Evolutionary conservation across 2,797 vertebrate species (phyloP), one percentile per base, ranked within the genome.

Genomic region (Micropoecilia bifurca): DNA sequence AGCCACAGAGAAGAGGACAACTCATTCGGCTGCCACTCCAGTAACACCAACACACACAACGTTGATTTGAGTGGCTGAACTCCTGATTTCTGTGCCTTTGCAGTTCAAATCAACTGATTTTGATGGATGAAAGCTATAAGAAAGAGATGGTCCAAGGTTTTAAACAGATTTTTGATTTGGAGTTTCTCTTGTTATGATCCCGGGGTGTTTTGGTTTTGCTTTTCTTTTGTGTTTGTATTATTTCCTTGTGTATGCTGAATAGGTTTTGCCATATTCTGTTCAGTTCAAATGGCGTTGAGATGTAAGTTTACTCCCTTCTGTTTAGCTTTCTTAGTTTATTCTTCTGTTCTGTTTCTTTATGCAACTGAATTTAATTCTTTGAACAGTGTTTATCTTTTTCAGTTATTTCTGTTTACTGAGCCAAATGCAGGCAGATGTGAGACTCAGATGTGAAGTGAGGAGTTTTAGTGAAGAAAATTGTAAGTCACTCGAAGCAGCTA

Each of bases 21-120:
- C 85, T 88, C 87, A 78, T 88, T 90, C 88, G 85, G 83, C 86
- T 86, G 77, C 74, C 86, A 79, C 71, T 84, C 80, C 87, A 78
- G 50, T 22, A 63, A 63, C 59, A 36, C 6, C 30, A 63, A 20
- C 4, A 57, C 77, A 13, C 50, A 22, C 16, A 50, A 77, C 41
- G 73, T 76, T 63, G 53, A 61, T n/a, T 76, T 1, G 28, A 81
- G 28, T 22, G 53, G 41, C 68, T 82, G 71, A 85, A 90, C 48
- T 68, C 36, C 20, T 22, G 8, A 22, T 68, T 68, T 68, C 36
- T 41, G 8, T 68, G 36, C 36, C 20, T 22, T 41, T 68, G 36
- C 18, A 68, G 63, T 20, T 41, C 3, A 68, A 68, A 39, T 68
- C 20, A 22, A 6, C 36, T 6, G 36, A 69, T 69, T 43, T 69